Evolutionary conservation across 1,140 invertebrate species (phyloP), one percentile per base, ranked within the genome.

Genomic region (Dreissena rostriformis): DNA sequence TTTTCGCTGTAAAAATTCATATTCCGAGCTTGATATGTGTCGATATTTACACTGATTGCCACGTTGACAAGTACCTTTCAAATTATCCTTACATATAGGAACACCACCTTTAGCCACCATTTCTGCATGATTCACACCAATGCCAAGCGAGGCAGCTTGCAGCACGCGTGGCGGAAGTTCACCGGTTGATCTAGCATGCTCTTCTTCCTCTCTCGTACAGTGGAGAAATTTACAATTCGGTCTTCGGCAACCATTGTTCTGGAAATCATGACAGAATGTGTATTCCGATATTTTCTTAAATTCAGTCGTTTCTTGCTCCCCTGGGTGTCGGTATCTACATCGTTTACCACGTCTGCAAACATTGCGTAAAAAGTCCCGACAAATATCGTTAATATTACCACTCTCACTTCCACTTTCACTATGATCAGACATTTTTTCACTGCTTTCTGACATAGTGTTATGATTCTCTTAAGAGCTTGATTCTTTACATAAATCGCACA

Each of bases 261-360:
- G 97, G 93, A 95, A 97, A 91, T 97, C 97, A 91, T 97, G 96
- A 90, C 97, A 97, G 91, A 97, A 97, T n/a, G 95, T 93, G 22
- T 94, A 94, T 78, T 93, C 94, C 86, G 92, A 95, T 88, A 93
- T 92, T 86, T 89, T 85, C 24, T 86, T 88, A 24, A 91, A 82
- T 39, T 88, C 86, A 71, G 81, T 82, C 28, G 89, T 82, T 86
- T 91, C 88, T 57, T 88, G 83, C 67, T 77, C 68, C n/a, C 86
- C 82, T 6, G 92, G 92, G 75, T 91, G 92, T 28, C 91, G 89
- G 82, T 91, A 92, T 95, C 96, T 96, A 93, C 97, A 98, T 57
- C 95, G 95, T 87, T 96, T 96, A 14, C 96, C 96, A 17, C 97
- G 94, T 80, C 96, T 95, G 92, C 97, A 98, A 61, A 95, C 94